Conservation (phyloP, 2,113 vertebrate species). For the Aspiorhynchus laticeps region DNA sequence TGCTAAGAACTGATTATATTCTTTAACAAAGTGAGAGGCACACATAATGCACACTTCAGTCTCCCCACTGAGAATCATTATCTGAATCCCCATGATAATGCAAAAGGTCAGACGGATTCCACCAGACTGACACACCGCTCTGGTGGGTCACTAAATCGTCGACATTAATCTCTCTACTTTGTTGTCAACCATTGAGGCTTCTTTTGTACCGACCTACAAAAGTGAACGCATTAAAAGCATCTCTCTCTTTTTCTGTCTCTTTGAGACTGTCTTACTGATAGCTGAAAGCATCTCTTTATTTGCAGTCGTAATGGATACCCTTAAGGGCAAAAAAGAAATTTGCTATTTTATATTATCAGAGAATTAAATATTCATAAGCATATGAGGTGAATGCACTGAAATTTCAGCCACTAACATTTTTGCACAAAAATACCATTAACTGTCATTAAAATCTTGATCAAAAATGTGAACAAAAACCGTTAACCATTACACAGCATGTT, state of each 20-base stretch:
- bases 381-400: neutral
- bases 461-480: neutral
- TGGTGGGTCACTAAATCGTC: slow-evolving; percentile 55
- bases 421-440: neutral
- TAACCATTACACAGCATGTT: neutral
- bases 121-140: slow-evolving; percentile 45
- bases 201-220: slow-evolving; percentile 52
- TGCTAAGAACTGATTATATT: slow-evolving; percentile 67
- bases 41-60: slow-evolving; percentile 64
- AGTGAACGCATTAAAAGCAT: slow-evolving; percentile 59
- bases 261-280: neutral
- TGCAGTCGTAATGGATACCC: slow-evolving; percentile 46
- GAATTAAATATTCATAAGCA: neutral
- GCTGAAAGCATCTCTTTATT: slow-evolving; percentile 47
- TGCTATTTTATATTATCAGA: neutral
- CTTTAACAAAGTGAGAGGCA: slow-evolving; percentile 67
- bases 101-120: slow-evolving; percentile 71
- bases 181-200: slow-evolving; percentile 31
- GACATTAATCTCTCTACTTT: slow-evolving; percentile 59
- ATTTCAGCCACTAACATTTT: neutral
- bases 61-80: slow-evolving; percentile 68
- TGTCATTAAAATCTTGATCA: neutral
- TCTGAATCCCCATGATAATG: slow-evolving; percentile 59
- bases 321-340: neutral
- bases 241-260: slow-evolving; percentile 47